Percentiles rank a stretch among this genome's conserved stretches.
phyloP scores from a whole-genome alignment of 2,113 vertebrate species.

The Galemys pyrenaicus region DNA sequence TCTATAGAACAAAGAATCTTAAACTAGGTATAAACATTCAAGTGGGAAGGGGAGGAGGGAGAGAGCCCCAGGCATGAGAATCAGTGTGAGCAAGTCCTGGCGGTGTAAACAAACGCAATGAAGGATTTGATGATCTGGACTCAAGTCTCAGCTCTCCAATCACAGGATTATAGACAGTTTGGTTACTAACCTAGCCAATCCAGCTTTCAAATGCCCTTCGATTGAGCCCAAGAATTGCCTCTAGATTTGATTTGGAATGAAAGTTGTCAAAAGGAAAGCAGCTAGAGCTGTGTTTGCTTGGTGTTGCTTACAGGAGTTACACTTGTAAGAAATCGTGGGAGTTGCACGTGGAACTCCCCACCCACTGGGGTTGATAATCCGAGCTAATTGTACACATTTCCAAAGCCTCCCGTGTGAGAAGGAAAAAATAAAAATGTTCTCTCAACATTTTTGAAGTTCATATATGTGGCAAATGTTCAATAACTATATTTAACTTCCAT shows the following conservation, averaged over 20 bases:
- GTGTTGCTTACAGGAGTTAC: constrained; percentile 68
- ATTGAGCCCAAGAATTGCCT: not conserved
- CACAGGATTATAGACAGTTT: not conserved
- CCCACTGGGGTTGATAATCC: constrained; percentile 76
- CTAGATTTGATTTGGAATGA: constrained; percentile 49
- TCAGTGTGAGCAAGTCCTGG: not conserved
- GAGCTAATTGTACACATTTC: constrained; percentile 79
- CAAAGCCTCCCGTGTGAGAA: constrained; percentile 75
- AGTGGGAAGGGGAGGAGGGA: not conserved
- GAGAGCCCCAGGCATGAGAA: not conserved
- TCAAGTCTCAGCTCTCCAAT: not conserved
- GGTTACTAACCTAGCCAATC: not conserved
- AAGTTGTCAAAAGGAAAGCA: constrained; percentile 62
- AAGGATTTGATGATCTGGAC: not conserved
- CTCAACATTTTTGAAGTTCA: constrained; percentile 81
- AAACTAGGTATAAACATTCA: constrained; percentile 38
- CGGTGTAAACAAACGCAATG: not conserved
- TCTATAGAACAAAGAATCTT: constrained; percentile 47
- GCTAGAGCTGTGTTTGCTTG: constrained; percentile 66
- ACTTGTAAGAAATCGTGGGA: constrained; percentile 74
- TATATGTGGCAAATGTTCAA: constrained; percentile 81
- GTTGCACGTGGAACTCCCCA: constrained; percentile 77
- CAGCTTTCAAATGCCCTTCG: not conserved
- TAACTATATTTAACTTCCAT: constrained; percentile 79
- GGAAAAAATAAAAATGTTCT: constrained; percentile 81